Base-by-base conservation (phyloP, 2,113 vertebrate species). In the Caloenas nicobarica region DNA sequence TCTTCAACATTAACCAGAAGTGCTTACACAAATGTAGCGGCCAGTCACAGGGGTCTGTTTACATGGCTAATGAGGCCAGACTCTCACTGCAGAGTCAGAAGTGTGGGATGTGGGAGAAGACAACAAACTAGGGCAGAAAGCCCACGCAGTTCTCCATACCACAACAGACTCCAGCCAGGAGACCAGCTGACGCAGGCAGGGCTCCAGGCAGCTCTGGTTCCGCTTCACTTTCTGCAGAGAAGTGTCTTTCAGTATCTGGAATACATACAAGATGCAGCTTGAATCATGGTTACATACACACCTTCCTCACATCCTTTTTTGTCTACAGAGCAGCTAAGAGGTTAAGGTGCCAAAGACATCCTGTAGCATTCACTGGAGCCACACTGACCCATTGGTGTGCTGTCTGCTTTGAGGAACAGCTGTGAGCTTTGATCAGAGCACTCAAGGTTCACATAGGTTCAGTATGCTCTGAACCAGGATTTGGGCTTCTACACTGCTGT, bases 141-240 rank as follows among this genome's bases (percentile, higher is more conserved):
- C 74, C 79, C 50, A 89, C 2, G 4, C n/a, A 70, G 33, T 7
- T 51, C 72, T 97, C 82, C 98, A 94, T 96, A 99, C 99, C 99
- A 99, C 99, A 22, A 99, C 99, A 13, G 99, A 99, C 98, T 99
- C 99, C 68, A 99, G 98, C 78, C 99, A 99, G 94, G 99, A 99
- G 86, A 99, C 99, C 23, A 99, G 98, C 98, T 99, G 99, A 61
- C 99, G 98, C 80, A 99, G 98, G 89, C 99, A 99, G 7, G 99
- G 99, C 97, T 99, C 99, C 96, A 99, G 96, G 86, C 99, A 99
- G 97, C 99, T 99, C 98, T 99, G 99, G 97, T 99, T 99, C 91
- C 99, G 98, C 95, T 99, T 99, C 94, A 99, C 99, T 96, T 99
- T 99, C 97, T 99, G 99, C 54, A 99, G 98, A 3, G 99, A 99